Conservation (phyloP, 2,113 vertebrate genomes). For the Phalacrocorax carbo region DNA sequence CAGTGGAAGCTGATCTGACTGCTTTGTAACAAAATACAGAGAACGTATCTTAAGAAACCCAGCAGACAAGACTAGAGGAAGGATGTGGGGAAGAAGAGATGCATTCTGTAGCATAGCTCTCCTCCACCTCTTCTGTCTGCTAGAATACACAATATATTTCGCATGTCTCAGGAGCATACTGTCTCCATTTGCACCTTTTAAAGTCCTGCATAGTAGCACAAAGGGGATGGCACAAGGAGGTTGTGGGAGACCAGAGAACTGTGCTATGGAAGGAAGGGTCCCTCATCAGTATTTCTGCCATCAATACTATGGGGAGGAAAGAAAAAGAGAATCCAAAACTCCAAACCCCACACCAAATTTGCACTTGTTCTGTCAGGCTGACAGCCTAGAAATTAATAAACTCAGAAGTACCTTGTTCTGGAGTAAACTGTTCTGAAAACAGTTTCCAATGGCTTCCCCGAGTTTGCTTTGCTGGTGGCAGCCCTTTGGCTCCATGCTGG, state of each 20-base stretch:
- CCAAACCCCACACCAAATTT: not conserved
- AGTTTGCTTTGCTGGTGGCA: conserved; percentile 54
- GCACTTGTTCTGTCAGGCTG: conserved; percentile 37
- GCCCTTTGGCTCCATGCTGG: conserved; percentile 47
- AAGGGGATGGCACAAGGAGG: not conserved
- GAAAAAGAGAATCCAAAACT: conserved; percentile 2
- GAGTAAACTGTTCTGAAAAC: conserved; percentile 26
- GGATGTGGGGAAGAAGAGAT: not conserved
- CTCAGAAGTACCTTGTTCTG: conserved; percentile 44
- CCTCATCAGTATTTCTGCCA: conserved; percentile 5
- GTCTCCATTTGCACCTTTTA: conserved; percentile 31
- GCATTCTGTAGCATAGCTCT: not conserved
- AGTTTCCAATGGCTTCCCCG: conserved; percentile 30
- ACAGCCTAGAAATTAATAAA: conserved; percentile 42
- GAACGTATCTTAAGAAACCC: not conserved
- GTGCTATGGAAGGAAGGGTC: conserved; percentile 6
- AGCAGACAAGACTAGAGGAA: not conserved
- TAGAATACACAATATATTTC: not conserved
- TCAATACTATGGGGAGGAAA: not conserved
- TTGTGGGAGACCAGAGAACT: not conserved
- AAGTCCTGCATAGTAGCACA: conserved; percentile 57
- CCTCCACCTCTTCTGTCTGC: not conserved
- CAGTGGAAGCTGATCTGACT: not conserved
- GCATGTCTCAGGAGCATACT: not conserved
- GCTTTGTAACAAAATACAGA: conserved; percentile 13